Conservation (phyloP, 2,113 vertebrate genomes). For the Syngnathus scovelli region DNA sequence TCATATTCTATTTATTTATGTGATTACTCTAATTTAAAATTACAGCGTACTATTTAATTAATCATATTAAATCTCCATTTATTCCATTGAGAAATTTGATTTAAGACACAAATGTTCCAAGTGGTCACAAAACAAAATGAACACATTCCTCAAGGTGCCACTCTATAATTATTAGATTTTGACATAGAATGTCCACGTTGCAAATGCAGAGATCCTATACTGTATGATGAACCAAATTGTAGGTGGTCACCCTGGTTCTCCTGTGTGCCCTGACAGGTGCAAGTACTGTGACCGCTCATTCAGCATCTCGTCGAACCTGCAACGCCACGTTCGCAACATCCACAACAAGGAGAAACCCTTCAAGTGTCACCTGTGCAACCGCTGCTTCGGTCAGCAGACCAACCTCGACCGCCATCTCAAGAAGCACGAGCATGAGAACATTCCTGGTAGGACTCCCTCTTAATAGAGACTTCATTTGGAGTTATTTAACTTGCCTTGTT, state of each 20-base stretch:
- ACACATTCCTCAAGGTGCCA: not conserved
- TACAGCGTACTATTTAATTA: too few relatives aligned
- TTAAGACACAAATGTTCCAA: not conserved
- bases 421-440: constrained; percentile 95
- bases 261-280: constrained; percentile 78
- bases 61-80: not conserved
- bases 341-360: constrained; percentile 99
- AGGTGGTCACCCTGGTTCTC: not conserved
- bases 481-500: constrained; percentile 23
- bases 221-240: not conserved
- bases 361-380: constrained; percentile 97
- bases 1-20: too few relatives aligned
- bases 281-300: constrained; percentile 99
- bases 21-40: too few relatives aligned
- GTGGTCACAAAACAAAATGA: not conserved
- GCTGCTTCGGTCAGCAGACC: constrained; percentile 98
- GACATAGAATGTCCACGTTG: not conserved
- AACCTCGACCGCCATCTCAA: constrained; percentile 97
- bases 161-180: not conserved
- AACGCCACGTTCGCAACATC: constrained; percentile 98
- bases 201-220: not conserved
- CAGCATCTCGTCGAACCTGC: constrained; percentile 99
- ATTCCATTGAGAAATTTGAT: not conserved
- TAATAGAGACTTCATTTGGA: constrained; percentile 7
- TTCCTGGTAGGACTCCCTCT: constrained; percentile 78